A percentile compares a stretch with the other conserved stretches of the same genome.
These are phyloP conservation scores for Polia nebulosa DNA, from an alignment of 2,888 invertebrate genomes.

Conservation along the genomic window DNA sequence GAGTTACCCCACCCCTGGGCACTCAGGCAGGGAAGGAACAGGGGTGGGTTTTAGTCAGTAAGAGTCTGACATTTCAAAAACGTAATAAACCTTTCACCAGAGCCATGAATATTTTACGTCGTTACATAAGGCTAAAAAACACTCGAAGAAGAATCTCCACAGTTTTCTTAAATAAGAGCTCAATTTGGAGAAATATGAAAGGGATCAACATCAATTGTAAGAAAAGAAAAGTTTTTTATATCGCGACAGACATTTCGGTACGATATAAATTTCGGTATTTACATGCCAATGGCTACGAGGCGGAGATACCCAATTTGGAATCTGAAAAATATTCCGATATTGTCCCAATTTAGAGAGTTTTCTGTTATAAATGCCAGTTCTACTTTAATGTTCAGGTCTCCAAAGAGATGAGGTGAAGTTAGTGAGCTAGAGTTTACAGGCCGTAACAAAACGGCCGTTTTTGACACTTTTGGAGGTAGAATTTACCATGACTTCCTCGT, in stretches of 20 bases:
- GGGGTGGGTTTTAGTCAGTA: no score
- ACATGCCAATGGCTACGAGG: constrained; percentile 63
- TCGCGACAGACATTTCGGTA: constrained; percentile 48
- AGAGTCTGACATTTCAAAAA: no score
- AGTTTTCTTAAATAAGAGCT: constrained; percentile 52
- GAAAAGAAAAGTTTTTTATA: constrained; percentile 63
- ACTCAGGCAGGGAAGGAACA: no score
- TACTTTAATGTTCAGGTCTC: constrained; percentile 5
- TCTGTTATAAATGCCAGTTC: constrained; percentile 32
- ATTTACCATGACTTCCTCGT: no score
- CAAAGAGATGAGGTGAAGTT: not conserved
- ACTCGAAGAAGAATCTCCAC: constrained; percentile 27
- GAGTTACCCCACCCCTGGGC: no score
- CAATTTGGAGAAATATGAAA: constrained; percentile 65
- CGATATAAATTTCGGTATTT: constrained; percentile 65
- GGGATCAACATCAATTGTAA: constrained; percentile 66
- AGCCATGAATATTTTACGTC: constrained; percentile 39
- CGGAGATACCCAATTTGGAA: constrained; percentile 59
- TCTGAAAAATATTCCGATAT: constrained; percentile 58
- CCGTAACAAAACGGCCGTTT: no score
- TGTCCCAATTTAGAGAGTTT: constrained; percentile 36
- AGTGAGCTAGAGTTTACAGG: not conserved
- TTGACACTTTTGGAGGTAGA: no score
- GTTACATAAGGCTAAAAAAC: constrained; percentile 26
- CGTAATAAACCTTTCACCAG: constrained; percentile 31